phyloP scores from a whole-genome alignment of 2,113 vertebrate species.

The Daboia siamensis region DNA sequence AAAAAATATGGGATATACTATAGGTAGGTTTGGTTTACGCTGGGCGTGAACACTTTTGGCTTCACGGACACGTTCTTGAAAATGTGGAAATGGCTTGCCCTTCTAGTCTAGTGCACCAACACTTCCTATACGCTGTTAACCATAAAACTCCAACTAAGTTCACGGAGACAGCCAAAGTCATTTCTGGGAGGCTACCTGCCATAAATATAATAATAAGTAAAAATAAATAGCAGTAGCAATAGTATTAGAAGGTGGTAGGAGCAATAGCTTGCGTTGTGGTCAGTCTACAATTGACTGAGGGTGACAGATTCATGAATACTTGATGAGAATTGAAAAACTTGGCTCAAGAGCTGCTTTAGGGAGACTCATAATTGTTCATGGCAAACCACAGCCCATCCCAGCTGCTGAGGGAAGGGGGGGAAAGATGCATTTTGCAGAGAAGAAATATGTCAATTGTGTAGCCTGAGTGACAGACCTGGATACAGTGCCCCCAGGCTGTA shows the following conservation, averaged over 20 bases:
- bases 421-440: neutral
- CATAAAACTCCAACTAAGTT: neutral
- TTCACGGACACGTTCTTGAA: neutral
- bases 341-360: neutral
- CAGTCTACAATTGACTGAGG: neutral
- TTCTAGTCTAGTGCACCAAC: neutral
- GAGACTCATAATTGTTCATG: neutral
- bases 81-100: neutral
- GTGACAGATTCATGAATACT: neutral
- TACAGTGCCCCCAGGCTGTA: constrained; percentile 58
- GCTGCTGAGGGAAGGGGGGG: neutral
- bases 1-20: neutral
- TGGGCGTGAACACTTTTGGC: neutral
- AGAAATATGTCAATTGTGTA: constrained; percentile 30
- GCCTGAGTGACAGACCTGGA: constrained; percentile 52
- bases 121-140: neutral
- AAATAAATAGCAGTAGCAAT: neutral
- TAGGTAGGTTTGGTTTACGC: neutral
- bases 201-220: neutral
- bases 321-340: neutral
- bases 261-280: neutral
- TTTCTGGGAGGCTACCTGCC: neutral
- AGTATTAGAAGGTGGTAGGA: neutral
- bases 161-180: neutral
- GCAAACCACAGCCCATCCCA: neutral